Base-by-base conservation (phyloP, 2,113 vertebrate species). In the Calidris pugnax region DNA sequence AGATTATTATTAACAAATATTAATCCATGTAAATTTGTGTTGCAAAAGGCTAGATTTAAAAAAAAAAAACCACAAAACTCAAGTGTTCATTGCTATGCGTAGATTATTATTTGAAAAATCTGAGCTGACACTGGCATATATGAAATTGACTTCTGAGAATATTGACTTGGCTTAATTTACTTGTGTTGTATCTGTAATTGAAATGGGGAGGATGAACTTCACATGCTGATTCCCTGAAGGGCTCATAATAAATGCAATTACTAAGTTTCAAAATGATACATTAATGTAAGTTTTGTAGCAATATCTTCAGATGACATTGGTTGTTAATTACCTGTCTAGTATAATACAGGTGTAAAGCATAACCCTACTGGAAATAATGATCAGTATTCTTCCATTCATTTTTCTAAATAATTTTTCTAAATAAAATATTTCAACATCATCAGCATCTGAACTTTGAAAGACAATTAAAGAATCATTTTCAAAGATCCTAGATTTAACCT, bases 121-220 rank as follows among this genome's bases (percentile, higher is more conserved):
- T 15, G 6, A 85, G 67, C 48, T 94, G 74, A 76, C 43, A 83
- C 35, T 97, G 89, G 32, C 56, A 78, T 88, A 67, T 91, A 88
- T 69, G 73, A 93, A 96, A 69, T 56, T 87, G 35, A 64, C 55
- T 95, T 91, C 75, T 89, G 94, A 93, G 63, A 93, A 78, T 94
- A 97, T 67, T 85, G 72, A 86, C 20, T 63, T 93, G 51, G 16
- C 30, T 81, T 95, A 72, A 96, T 96, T 95, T 89, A 69, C 19
- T 95, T 89, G 35, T 45, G 53, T 85, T 91, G 27, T 90, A 55
- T 82, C 81, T 85, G 48, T 96, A 97, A 96, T 94, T 96, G 95
- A 96, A 97, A 95, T 71, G 60, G 4, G 59, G 18, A 95, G 83
- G 80, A 82, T 88, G 85, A 97, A 94, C 26, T 95, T 95, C 24